These are phyloP conservation scores for Neomorphus geoffroyi DNA, from an alignment of 2,797 vertebrate species.

Conservation along the genomic window DNA sequence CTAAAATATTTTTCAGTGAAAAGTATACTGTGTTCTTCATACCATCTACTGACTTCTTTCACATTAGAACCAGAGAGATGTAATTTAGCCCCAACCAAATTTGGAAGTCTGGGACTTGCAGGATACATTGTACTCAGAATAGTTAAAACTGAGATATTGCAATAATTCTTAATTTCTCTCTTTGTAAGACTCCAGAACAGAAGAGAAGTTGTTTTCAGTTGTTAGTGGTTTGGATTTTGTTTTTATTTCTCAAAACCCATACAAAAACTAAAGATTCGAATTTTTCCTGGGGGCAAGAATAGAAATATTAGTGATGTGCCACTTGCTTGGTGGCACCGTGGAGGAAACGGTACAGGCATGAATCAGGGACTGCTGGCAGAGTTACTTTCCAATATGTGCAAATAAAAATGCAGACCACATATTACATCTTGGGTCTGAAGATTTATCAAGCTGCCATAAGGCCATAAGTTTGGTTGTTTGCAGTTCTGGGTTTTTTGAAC, in stretches of 20 bases:
- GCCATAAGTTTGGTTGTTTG: slow-evolving; percentile 64
- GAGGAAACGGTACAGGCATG: slow-evolving; percentile 33
- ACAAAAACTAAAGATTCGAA: background rate
- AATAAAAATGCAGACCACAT: slow-evolving; percentile 61
- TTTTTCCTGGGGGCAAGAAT: background rate
- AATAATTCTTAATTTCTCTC: background rate
- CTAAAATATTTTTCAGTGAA: background rate
- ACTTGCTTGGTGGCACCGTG: slow-evolving; percentile 50
- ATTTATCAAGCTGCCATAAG: slow-evolving; percentile 59
- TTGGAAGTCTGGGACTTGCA: background rate
- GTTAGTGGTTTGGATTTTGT: background rate
- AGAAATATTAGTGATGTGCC: slow-evolving; percentile 59
- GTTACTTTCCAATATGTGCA: slow-evolving; percentile 53
- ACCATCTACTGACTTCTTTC: background rate
- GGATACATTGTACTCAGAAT: background rate
- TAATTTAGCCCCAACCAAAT: background rate
- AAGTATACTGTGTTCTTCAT: background rate
- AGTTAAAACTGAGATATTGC: background rate
- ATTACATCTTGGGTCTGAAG: slow-evolving; percentile 59
- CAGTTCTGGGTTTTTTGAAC: slow-evolving; percentile 26
- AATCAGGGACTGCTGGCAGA: slow-evolving; percentile 63
- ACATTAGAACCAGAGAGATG: background rate
- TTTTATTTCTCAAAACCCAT: background rate
- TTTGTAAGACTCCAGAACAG: background rate
- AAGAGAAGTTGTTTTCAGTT: background rate